Evolutionary conservation across 2,113 vertebrate species (phyloP), one percentile per base, ranked within the genome.

Genomic region (Pseudopodoces humilis): DNA sequence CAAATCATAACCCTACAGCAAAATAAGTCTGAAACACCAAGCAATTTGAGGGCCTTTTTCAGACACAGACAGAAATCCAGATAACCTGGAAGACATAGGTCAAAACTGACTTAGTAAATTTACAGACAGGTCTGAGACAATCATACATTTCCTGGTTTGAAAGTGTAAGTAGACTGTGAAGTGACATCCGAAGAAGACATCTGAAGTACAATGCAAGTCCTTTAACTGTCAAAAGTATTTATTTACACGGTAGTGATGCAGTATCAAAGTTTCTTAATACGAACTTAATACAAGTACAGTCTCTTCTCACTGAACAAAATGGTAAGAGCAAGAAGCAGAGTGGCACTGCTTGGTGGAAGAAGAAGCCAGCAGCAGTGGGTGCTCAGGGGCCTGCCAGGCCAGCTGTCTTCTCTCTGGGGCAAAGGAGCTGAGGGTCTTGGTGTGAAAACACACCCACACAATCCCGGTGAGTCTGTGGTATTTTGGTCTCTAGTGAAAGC

Each of bases 391-490:
- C 0, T 2, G 44, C 37, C 27, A 24, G 8, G 24, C 39, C 88
- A 90, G 65, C 74, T 75, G 81, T 74, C 28, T 50, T 52, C 79
- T 53, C 50, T 43, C 0, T 0, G 3, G 19, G 52, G 31, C 35
- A 69, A 25, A 78, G 55, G 35, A 78, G 53, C 77, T 39, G 47
- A 68, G 65, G 82, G 74, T 79, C 44, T 20, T 24, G 87, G 60
- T 82, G 86, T 85, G 74, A 41, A 88, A 87, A 76, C 1, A 7
- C 65, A 53, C 55, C 71, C 69, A 49, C 68, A 71, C 44, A 60
- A 41, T 23, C 35, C 15, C 59, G 25, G 46, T 0, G 5, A n/a
- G 50, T 16, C 30, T 0, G 0, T 30, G 75, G 39, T 59, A 78
- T 91, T 91, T 86, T 2, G 2, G 71, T 43, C 39, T 70, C 71